Percentiles rank a stretch among this genome's conserved stretches.
phyloP scores from a whole-genome alignment of 2,113 vertebrate genomes.

The Acrocephalus kingi region DNA sequence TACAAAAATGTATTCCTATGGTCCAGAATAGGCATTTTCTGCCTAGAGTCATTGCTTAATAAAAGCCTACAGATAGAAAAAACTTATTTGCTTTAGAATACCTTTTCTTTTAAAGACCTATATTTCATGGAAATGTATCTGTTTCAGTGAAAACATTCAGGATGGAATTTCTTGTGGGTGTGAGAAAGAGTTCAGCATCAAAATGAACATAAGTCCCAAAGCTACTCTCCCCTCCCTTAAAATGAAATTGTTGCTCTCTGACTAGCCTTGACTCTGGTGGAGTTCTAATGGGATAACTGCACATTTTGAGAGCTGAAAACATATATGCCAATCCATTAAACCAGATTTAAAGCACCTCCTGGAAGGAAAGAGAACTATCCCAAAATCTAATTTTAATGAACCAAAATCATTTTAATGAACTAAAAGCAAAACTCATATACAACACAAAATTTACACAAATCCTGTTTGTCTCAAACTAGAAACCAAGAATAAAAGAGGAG shows the following conservation, averaged over 20 bases:
- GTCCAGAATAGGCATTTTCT: background rate
- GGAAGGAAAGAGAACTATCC: background rate
- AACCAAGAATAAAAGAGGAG: background rate
- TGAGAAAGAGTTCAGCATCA: slow-evolving; percentile 41
- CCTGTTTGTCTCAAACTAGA: background rate
- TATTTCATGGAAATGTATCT: slow-evolving; percentile 27
- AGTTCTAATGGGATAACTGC: background rate
- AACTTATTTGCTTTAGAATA: background rate
- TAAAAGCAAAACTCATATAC: background rate
- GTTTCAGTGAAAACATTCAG: slow-evolving; percentile 20
- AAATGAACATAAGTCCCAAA: slow-evolving; percentile 35
- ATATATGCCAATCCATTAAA: background rate
- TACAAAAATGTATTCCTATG: background rate
- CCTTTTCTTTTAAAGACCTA: background rate
- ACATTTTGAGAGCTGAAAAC: background rate
- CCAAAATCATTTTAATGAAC: background rate
- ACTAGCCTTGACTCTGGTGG: background rate
- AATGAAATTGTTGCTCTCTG: slow-evolving; percentile 17
- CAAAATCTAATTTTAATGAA: background rate
- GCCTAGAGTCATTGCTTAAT: background rate
- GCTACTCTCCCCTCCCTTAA: slow-evolving; percentile 24
- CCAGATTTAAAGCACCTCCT: background rate
- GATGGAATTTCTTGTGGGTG: slow-evolving; percentile 25
- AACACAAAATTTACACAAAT: background rate
- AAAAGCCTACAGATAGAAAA: background rate